These are phyloP conservation scores for Isurus oxyrinchus DNA, from an alignment of 2,113 vertebrate genomes.

Conservation along the genomic window DNA sequence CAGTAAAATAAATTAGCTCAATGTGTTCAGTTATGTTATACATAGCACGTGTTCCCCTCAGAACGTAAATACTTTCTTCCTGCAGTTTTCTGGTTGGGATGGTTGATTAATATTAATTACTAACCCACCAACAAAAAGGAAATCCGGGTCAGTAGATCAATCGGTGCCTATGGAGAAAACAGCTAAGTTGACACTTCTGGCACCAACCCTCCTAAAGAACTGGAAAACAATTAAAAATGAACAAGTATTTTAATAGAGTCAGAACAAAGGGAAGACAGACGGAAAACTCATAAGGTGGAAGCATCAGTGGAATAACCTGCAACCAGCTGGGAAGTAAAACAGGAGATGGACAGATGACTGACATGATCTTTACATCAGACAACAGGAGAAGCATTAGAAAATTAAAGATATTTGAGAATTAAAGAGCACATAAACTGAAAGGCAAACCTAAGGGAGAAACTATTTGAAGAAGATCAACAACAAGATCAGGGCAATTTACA, in stretches of 20 bases:
- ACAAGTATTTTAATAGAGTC: not conserved
- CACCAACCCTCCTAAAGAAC: not conserved
- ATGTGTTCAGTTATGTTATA: constrained; percentile 24
- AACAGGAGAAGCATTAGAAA: not conserved
- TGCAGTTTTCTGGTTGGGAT: not conserved
- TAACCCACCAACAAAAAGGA: not conserved
- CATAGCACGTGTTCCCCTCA: not conserved
- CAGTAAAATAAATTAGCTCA: constrained; percentile 34
- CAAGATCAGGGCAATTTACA: not conserved
- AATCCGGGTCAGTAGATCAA: not conserved
- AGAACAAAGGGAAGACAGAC: not conserved
- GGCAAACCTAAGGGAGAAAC: not conserved
- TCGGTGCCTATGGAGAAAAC: not conserved
- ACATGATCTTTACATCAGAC: not conserved
- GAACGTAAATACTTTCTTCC: not conserved
- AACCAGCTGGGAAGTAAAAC: not conserved
- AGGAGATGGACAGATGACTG: not conserved
- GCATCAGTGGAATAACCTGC: not conserved
- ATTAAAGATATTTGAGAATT: not conserved
- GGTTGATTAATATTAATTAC: not conserved
- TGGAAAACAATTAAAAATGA: not conserved
- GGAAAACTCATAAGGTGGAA: not conserved
- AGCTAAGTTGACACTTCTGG: not conserved
- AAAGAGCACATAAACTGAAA: not conserved
- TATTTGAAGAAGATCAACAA: not conserved